A percentile compares a stretch with the other conserved stretches of the same genome.
phyloP scores from a whole-genome alignment of 2,888 invertebrate genomes.

The Heliconius ismenius region DNA sequence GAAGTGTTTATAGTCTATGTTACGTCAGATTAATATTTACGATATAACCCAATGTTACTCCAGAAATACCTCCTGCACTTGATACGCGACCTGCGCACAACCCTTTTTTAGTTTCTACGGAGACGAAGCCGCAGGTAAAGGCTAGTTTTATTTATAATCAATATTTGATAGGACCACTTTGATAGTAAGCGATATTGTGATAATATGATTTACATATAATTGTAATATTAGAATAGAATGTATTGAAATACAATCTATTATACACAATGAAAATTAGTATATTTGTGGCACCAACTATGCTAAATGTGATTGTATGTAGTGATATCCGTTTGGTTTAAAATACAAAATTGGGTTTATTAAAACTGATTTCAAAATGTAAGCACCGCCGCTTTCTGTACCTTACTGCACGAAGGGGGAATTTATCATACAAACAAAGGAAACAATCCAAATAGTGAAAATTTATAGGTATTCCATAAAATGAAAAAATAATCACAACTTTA shows the following conservation, averaged over 20 bases:
- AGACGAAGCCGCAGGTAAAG: neutral
- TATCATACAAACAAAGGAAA: too few relatives aligned
- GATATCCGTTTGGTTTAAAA: too few relatives aligned
- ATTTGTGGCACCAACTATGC: neutral
- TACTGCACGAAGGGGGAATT: too few relatives aligned
- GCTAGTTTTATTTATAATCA: slow-evolving; percentile 2
- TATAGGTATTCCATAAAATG: too few relatives aligned
- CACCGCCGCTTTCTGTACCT: too few relatives aligned
- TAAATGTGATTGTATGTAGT: too few relatives aligned
- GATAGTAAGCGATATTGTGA: neutral
- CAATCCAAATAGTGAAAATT: too few relatives aligned
- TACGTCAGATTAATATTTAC: neutral
- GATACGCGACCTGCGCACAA: neutral
- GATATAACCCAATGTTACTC: neutral
- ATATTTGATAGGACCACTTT: neutral
- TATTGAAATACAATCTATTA: neutral
- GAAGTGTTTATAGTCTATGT: too few relatives aligned
- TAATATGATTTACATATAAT: neutral
- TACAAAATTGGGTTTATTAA: too few relatives aligned
- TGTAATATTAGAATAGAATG: neutral
- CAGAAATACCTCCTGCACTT: neutral
- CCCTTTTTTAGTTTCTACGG: too few relatives aligned
- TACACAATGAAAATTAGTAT: neutral
- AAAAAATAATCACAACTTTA: too few relatives aligned
- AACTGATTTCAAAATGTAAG: too few relatives aligned